phyloP scores from a whole-genome alignment of 2,797 vertebrate genomes.

The Delichon dasypus region DNA sequence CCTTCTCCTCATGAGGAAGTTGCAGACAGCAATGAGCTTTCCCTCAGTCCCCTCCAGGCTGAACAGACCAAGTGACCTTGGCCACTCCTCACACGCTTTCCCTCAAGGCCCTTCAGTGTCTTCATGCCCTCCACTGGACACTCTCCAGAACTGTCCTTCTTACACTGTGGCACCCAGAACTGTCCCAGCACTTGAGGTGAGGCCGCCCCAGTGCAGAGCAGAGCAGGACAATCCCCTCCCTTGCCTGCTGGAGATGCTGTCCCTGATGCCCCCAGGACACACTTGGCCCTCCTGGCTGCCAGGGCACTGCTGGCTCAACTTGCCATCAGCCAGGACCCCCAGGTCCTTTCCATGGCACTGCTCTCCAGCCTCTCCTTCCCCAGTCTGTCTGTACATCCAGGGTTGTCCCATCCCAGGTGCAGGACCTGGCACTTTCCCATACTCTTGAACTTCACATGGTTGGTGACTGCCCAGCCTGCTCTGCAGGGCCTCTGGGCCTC shows the following conservation, averaged over 20 bases:
- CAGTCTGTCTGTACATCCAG: not conserved
- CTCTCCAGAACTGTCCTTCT: not conserved
- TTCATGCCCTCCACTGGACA: no score
- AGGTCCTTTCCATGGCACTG: not conserved
- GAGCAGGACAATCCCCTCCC: not conserved
- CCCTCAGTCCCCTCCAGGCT: not conserved
- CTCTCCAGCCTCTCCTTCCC: not conserved
- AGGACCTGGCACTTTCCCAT: accelerated
- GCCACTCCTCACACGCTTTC: accelerated
- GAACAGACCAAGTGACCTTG: not conserved
- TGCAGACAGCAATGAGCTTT: not conserved
- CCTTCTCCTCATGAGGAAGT: accelerated
- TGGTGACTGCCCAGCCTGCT: not conserved
- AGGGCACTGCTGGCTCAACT: not conserved
- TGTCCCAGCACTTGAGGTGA: not conserved
- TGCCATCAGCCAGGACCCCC: not conserved
- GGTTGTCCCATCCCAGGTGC: accelerated
- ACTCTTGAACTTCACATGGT: accelerated
- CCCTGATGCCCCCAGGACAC: not conserved
- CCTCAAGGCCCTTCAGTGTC: not conserved
- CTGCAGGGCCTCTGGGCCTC: not conserved
- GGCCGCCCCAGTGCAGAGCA: not conserved
- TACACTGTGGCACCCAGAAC: accelerated
- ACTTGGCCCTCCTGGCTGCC: not conserved
- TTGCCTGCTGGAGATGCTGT: accelerated